Evolutionary conservation across 2,797 vertebrate genomes (phyloP).

Genomic region (Sternarchorhynchus goeldii): DNA sequence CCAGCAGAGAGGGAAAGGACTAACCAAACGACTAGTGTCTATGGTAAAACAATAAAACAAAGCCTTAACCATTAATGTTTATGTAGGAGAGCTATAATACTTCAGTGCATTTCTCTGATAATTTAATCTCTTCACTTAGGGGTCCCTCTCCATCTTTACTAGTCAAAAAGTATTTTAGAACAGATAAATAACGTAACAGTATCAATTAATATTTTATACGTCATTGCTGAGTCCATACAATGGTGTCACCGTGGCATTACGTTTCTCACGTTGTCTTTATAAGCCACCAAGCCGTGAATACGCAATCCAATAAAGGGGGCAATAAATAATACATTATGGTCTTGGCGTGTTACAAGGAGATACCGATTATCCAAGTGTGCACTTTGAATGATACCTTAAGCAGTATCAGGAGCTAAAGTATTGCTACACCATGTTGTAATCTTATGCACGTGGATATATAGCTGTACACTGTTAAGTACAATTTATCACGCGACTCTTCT

Average conservation of each 20-base stretch:
- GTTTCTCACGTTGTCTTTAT: constrained; percentile 44
- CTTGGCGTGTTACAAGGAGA: constrained; percentile 11
- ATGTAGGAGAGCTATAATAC: neutral
- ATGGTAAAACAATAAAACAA: neutral
- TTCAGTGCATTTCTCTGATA: too few relatives aligned
- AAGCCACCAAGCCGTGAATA: constrained; percentile 21
- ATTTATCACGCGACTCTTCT: constrained; percentile 45
- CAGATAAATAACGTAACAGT: constrained; percentile 67
- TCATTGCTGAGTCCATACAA: constrained; percentile 57
- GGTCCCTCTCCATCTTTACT: constrained; percentile 4
- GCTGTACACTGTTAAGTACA: constrained; percentile 45
- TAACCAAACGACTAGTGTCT: neutral
- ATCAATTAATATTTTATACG: constrained; percentile 71
- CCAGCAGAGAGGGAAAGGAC: neutral
- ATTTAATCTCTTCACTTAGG: neutral
- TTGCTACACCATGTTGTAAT: constrained; percentile 49
- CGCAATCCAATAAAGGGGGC: constrained; percentile 44
- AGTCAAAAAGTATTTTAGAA: constrained; percentile 51
- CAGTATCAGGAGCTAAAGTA: constrained; percentile 42
- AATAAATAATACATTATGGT: constrained; percentile 62
- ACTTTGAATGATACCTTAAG: constrained; percentile 33
- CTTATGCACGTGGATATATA: constrained; percentile 57
- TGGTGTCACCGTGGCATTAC: constrained; percentile 53
- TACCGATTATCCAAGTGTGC: constrained; percentile 8
- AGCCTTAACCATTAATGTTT: neutral